Evolutionary conservation across 2,113 vertebrate species (phyloP).

Genomic region (Siniperca knerii): DNA sequence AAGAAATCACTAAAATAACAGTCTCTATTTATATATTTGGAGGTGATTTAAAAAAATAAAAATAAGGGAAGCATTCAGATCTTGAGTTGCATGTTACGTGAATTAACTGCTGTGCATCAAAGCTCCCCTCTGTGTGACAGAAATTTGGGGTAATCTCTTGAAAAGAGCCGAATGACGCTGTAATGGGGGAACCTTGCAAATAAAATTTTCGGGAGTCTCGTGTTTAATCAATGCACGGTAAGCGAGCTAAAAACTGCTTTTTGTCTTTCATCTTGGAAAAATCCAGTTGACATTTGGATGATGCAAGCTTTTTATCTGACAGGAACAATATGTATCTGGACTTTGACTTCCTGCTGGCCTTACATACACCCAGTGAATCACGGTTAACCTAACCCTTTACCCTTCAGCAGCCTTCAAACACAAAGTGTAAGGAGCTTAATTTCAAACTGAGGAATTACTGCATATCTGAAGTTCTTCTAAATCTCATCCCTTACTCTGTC

Average conservation of each 20-base stretch:
- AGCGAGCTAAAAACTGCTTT: neutral
- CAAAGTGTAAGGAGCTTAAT: neutral
- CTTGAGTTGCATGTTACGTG: neutral
- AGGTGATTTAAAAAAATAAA: neutral
- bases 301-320: conserved; percentile 27
- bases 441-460: neutral
- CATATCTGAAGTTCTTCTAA: neutral
- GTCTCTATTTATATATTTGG: neutral
- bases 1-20: too few species aligned
- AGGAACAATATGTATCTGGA: conserved; percentile 7
- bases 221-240: neutral
- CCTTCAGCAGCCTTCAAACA: neutral
- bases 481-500: neutral
- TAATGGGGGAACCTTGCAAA: neutral
- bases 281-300: neutral
- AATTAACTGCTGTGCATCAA: neutral
- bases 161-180: neutral
- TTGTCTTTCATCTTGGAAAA: neutral
- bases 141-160: neutral
- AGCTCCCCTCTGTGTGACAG: neutral
- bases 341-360: conserved; percentile 25
- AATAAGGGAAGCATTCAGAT: neutral
- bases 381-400: neutral
- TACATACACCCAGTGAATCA: neutral
- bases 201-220: neutral